Conservation (phyloP, 1,140 invertebrate species). For the Scaptomyza pallida region DNA sequence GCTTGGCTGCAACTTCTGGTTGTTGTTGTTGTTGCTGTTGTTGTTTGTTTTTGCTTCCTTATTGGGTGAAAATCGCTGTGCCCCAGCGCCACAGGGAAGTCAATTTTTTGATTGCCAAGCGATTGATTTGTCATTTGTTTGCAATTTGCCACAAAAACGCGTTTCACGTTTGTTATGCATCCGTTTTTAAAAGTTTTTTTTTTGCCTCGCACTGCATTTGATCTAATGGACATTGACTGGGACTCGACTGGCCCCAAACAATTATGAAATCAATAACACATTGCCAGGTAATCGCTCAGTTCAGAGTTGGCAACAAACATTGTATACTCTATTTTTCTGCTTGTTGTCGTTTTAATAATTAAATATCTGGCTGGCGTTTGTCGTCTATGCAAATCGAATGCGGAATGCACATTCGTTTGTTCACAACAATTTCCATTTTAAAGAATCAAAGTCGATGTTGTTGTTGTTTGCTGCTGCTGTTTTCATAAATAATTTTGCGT, state of each 20-base stretch:
- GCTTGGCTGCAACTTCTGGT: conserved; percentile 77
- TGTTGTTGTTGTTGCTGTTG: conserved; percentile 53
- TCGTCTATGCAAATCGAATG: conserved; percentile 72
- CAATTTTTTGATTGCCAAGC: conserved; percentile 66
- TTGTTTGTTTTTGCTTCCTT: conserved; percentile 70
- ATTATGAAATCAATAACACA: conserved; percentile 76
- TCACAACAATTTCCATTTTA: conserved; percentile 60
- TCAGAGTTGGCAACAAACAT: conserved; percentile 54
- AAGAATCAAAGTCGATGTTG: conserved; percentile 53
- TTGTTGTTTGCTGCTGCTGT: conserved; percentile 51
- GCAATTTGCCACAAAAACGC: conserved; percentile 46
- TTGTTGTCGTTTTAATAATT: conserved; percentile 14
- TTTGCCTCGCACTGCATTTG: conserved; percentile 15
- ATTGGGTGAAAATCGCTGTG: conserved; percentile 75
- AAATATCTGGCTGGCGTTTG: conserved; percentile 31
- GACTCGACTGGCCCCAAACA: conserved; percentile 40
- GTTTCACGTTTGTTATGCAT: conserved; percentile 29
- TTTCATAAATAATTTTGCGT: conserved; percentile 82
- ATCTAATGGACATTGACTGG: conserved; percentile 68
- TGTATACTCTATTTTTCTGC: background rate
- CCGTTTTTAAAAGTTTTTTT: background rate
- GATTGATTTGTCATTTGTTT: conserved; percentile 77
- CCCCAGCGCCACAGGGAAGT: conserved; percentile 57
- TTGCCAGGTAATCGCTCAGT: conserved; percentile 63
- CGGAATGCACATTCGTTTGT: conserved; percentile 45